These are phyloP conservation scores for Scaptomyza flava DNA, from an alignment of 2,888 invertebrate genomes.

Conservation along the genomic window DNA sequence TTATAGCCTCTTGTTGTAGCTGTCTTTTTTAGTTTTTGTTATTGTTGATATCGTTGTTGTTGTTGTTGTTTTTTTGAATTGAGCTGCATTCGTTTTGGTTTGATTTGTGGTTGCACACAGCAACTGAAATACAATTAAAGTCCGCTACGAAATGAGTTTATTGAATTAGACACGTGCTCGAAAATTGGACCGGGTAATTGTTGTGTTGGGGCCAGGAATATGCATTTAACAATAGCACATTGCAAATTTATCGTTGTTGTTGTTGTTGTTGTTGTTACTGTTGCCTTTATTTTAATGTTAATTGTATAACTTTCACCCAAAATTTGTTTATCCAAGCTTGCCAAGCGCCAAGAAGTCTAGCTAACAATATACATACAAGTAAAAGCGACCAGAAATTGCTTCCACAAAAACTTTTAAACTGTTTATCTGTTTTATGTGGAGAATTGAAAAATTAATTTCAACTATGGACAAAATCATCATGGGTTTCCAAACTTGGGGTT, in stretches of 20 bases:
- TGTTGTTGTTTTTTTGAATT: constrained; percentile 35
- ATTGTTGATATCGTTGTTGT: constrained; percentile 22
- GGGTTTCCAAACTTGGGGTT: constrained; percentile 14
- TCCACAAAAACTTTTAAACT: not conserved
- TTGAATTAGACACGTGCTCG: constrained; percentile 77
- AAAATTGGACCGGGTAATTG: constrained; percentile 53
- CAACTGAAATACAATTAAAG: constrained; percentile 65
- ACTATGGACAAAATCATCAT: not conserved
- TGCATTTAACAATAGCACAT: constrained; percentile 29
- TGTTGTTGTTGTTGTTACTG: constrained; percentile 16
- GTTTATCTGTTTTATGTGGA: not conserved
- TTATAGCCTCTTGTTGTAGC: constrained; percentile 46
- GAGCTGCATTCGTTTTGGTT: constrained; percentile 57
- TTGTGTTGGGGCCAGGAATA: constrained; percentile 36
- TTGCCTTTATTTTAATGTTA: constrained; percentile 15
- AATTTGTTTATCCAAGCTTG: constrained; percentile 6
- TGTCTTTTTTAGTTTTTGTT: constrained; percentile 21
- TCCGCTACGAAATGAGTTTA: constrained; percentile 56
- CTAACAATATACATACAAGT: constrained; percentile 25
- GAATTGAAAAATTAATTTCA: not conserved
- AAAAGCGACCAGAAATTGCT: constrained; percentile 20
- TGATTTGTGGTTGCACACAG: constrained; percentile 50
- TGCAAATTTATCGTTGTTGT: not conserved
- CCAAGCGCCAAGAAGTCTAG: constrained; percentile 22
- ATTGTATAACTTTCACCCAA: constrained; percentile 47